Evolutionary conservation across 1,140 invertebrate species (phyloP).

Genomic region (Cardiocondyla obscurior): DNA sequence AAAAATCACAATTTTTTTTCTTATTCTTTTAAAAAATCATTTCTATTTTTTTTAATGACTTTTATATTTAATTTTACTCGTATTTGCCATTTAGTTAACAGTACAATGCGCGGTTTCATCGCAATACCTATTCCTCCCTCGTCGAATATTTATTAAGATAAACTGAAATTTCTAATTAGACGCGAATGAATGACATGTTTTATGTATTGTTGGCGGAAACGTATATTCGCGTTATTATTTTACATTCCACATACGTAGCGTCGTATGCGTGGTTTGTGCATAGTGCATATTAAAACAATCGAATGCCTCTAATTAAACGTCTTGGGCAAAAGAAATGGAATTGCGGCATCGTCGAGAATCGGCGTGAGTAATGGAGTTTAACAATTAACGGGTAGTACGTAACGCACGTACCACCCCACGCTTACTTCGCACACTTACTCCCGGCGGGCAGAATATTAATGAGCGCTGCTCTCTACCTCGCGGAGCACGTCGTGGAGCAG

Average conservation of each 20-base stretch:
- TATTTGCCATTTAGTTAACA: neutral
- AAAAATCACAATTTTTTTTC: neutral
- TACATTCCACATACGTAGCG: too few relatives aligned
- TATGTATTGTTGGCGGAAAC: neutral
- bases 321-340: neutral
- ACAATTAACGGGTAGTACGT: constrained; percentile 30
- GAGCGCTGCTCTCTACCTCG: constrained; percentile 5
- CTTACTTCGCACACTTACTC: constrained; percentile 26
- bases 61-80: neutral
- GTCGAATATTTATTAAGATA: constrained; percentile 11
- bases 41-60: neutral
- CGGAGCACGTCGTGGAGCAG: neutral
- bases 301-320: constrained; percentile 36
- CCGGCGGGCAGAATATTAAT: constrained; percentile 18
- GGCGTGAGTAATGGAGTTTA: neutral
- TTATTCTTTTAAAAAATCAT: too few relatives aligned
- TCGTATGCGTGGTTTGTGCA: too few relatives aligned
- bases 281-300: neutral
- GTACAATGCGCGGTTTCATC: neutral
- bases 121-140: neutral
- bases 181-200: neutral
- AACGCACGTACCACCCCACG: neutral
- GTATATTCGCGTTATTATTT: neutral
- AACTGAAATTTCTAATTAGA: constrained; percentile 21
- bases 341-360: constrained; percentile 5